Conservation (phyloP, 2,113 vertebrate species). For the Tricholaema leucomelas region DNA sequence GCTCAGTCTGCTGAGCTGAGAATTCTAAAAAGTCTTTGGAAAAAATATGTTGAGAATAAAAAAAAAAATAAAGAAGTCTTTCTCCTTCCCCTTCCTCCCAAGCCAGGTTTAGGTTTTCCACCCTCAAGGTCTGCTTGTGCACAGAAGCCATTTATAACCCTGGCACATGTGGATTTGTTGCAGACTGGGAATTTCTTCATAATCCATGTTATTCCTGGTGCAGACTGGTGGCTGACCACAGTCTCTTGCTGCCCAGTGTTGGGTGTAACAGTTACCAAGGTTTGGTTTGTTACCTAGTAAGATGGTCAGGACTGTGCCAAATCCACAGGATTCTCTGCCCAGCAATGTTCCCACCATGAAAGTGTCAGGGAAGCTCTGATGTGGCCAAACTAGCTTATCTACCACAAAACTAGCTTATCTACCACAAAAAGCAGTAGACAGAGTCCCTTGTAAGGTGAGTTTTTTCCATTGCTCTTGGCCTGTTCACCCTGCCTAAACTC, state of each 20-base stretch:
- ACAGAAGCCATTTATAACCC: background rate
- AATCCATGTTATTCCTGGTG: conserved; percentile 26
- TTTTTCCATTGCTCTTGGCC: background rate
- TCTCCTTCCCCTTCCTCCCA: background rate
- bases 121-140: background rate
- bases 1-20: background rate
- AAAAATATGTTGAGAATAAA: background rate
- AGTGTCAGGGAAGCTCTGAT: background rate
- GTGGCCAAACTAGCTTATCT: background rate
- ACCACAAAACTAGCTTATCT: background rate
- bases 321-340: rapidly evolving
- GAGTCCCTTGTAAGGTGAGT: background rate
- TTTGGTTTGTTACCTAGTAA: background rate
- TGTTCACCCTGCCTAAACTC: background rate
- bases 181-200: conserved; percentile 8
- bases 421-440: background rate
- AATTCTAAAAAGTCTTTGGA: background rate
- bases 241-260: background rate
- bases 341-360: background rate
- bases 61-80: background rate
- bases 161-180: background rate
- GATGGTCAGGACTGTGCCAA: background rate
- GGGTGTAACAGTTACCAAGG: background rate
- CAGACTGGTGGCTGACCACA: background rate
- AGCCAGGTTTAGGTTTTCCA: conserved; percentile 13